A percentile compares a stretch with the other conserved stretches of the same genome.
Conservation (phyloP, 2,888 invertebrate species). For the Agonum fuliginosum region DNA sequence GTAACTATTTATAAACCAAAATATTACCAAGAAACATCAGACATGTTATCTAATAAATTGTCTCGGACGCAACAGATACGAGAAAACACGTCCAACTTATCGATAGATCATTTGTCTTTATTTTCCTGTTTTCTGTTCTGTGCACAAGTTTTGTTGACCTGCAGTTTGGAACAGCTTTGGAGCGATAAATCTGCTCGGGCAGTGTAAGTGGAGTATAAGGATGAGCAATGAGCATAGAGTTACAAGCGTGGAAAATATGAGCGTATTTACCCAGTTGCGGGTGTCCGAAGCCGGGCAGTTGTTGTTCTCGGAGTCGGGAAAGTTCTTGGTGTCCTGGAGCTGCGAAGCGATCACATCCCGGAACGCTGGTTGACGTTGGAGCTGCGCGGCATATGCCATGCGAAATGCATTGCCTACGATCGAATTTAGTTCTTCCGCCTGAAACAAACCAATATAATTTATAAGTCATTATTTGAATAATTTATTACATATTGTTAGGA, state of each 20-base stretch:
- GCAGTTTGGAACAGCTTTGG: neutral
- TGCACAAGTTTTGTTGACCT: conserved; percentile 1
- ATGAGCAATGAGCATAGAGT: neutral
- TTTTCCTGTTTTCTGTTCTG: conserved; percentile 17
- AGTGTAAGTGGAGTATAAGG: neutral
- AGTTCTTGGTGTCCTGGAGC: conserved; percentile 65
- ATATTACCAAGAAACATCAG: neutral
- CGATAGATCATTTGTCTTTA: conserved; percentile 20
- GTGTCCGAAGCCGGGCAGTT: conserved; percentile 41
- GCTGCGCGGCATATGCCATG: conserved; percentile 91
- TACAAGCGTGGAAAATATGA: neutral
- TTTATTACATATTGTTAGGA: too few species aligned
- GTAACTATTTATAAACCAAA: too few species aligned
- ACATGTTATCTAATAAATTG: neutral
- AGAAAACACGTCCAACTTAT: neutral
- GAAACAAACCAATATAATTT: conserved; percentile 67
- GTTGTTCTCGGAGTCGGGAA: conserved; percentile 56
- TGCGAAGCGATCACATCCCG: conserved; percentile 82
- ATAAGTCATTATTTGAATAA: neutral
- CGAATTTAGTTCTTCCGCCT: conserved; percentile 92
- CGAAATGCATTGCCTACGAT: conserved; percentile 94
- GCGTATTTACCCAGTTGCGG: conserved; percentile 55
- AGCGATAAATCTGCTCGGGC: neutral
- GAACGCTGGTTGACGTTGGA: conserved; percentile 80
- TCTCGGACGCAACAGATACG: neutral